Evolutionary conservation across 2,113 vertebrate genomes (phyloP).

Genomic region (Gymnorhina tibicen): DNA sequence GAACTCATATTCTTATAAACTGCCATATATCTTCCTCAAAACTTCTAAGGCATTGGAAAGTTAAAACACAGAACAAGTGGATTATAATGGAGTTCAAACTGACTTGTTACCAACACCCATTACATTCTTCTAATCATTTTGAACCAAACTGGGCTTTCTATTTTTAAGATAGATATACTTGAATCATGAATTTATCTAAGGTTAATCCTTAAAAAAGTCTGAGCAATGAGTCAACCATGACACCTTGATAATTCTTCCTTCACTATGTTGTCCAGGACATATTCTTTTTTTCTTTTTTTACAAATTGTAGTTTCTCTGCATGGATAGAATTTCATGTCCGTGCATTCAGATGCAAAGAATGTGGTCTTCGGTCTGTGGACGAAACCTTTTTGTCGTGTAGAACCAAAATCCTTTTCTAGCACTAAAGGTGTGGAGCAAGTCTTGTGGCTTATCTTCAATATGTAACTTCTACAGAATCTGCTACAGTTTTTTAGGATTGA

Average conservation of each 20-base stretch:
- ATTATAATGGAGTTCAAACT: neutral
- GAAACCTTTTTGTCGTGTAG: neutral
- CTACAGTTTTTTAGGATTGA: neutral
- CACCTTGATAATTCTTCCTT: neutral
- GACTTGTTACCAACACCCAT: neutral
- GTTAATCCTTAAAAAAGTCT: neutral
- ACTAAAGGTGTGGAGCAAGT: neutral
- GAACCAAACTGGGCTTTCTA: neutral
- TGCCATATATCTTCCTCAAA: neutral
- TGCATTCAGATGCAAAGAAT: neutral
- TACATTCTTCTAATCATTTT: neutral
- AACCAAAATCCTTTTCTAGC: neutral
- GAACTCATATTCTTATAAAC: neutral
- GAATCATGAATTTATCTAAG: neutral
- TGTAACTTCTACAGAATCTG: neutral
- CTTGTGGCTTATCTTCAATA: neutral
- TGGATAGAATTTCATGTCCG: neutral
- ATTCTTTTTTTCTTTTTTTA: accelerated
- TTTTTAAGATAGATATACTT: neutral
- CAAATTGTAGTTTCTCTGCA: neutral
- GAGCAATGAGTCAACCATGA: neutral
- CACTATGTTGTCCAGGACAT: neutral
- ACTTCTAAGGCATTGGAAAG: neutral
- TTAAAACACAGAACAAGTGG: neutral
- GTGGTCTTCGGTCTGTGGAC: neutral